A percentile compares a stretch with the other conserved stretches of the same genome.
Conservation (phyloP, 2,797 vertebrate species). For the Liasis olivaceus region DNA sequence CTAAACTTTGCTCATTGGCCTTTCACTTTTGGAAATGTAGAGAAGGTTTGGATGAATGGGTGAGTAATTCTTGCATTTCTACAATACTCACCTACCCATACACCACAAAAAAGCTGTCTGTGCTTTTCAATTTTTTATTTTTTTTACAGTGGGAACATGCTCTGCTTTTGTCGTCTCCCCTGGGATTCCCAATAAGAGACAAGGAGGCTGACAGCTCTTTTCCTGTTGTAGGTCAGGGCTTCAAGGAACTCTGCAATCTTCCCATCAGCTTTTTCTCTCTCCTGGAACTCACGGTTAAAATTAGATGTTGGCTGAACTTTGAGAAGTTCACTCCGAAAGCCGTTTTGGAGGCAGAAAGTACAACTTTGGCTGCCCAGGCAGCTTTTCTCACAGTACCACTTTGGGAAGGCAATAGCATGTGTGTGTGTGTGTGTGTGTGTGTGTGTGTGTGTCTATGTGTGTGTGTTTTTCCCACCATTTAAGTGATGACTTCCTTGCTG, state of each 20-base stretch:
- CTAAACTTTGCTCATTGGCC: constrained; percentile 67
- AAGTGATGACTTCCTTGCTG: constrained; percentile 30
- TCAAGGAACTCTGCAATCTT: constrained; percentile 90
- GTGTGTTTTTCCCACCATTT: constrained; percentile 12
- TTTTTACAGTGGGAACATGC: constrained; percentile 88
- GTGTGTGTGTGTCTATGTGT: background rate
- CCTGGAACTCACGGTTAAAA: constrained; percentile 89
- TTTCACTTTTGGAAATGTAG: constrained; percentile 66
- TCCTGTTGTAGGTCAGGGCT: constrained; percentile 92
- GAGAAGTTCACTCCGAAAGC: constrained; percentile 73
- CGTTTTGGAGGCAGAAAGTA: constrained; percentile 74
- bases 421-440: background rate
- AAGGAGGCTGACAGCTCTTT: constrained; percentile 84
- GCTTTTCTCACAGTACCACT: constrained; percentile 80
- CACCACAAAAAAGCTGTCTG: background rate
- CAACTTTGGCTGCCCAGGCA: constrained; percentile 54
- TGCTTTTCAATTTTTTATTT: constrained; percentile 66
- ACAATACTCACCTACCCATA: background rate
- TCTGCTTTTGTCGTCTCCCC: constrained; percentile 89
- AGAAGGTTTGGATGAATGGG: constrained; percentile 61
- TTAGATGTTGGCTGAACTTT: constrained; percentile 87
- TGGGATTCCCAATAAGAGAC: constrained; percentile 82
- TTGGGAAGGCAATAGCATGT: constrained; percentile 64
- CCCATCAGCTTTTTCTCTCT: constrained; percentile 86
- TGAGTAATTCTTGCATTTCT: constrained; percentile 71